Conservation (phyloP, 2,888 invertebrate genomes). For the Torymus tubicola region DNA sequence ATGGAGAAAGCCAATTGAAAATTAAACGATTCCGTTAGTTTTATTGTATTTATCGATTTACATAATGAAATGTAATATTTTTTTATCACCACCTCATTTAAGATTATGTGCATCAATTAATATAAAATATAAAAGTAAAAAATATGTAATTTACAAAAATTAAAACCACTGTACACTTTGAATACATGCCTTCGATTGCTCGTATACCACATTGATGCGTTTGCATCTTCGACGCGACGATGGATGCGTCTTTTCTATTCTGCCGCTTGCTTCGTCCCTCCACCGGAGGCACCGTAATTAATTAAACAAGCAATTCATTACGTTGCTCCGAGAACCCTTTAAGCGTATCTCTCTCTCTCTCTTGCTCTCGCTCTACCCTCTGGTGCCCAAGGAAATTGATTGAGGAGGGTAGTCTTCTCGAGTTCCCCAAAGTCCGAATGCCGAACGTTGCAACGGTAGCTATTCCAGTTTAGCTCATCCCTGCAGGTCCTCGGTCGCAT, state of each 20-base stretch:
- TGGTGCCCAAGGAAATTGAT: constrained; percentile 73
- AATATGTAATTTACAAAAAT: too few species aligned
- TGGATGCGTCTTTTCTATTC: constrained; percentile 69
- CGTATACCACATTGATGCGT: neutral
- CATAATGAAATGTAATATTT: too few species aligned
- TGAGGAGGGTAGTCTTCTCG: constrained; percentile 66
- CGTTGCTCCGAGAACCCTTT: constrained; percentile 72
- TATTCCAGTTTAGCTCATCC: constrained; percentile 10
- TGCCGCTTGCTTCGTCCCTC: constrained; percentile 41
- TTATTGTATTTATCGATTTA: too few species aligned
- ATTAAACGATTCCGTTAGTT: too few species aligned
- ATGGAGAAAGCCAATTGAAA: too few species aligned
- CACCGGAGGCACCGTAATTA: constrained; percentile 79
- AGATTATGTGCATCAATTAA: too few species aligned
- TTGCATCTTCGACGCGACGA: constrained; percentile 63
- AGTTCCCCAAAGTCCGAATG: constrained; percentile 37
- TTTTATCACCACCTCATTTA: too few species aligned
- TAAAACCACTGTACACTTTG: too few species aligned
- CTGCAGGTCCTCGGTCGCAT: constrained; percentile 15
- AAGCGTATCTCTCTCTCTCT: constrained; percentile 51
- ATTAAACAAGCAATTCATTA: constrained; percentile 88
- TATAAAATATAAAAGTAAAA: too few species aligned
- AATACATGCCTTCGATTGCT: neutral
- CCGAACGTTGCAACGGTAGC: constrained; percentile 19
- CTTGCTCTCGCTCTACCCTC: constrained; percentile 60